Conservation (phyloP, 2,113 vertebrate genomes). For the Origma solitaria region DNA sequence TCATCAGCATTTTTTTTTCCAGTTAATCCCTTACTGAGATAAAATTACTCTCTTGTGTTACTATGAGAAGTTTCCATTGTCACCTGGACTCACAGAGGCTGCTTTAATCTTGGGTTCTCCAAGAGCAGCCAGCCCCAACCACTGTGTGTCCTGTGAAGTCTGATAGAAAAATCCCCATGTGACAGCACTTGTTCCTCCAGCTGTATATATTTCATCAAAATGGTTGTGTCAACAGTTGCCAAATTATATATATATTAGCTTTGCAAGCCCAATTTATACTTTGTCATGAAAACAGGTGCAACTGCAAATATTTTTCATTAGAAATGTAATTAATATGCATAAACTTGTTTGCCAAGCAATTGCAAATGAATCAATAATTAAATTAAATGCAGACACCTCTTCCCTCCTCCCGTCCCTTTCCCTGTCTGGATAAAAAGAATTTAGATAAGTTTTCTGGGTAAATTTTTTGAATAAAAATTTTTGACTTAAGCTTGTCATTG, state of each 20-base stretch:
- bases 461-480: not conserved
- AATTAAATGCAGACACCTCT: constrained; percentile 4
- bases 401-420: not conserved
- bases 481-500: not conserved
- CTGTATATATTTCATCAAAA: not conserved
- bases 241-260: not conserved
- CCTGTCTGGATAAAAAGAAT: not conserved
- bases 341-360: constrained; percentile 47
- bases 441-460: not conserved
- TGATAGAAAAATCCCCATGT: not conserved
- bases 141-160: not conserved
- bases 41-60: not conserved
- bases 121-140: not conserved
- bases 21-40: not conserved
- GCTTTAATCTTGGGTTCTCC: not conserved
- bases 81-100: not conserved
- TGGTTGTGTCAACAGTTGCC: not conserved
- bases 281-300: constrained; percentile 31
- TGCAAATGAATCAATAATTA: constrained; percentile 33
- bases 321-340: constrained; percentile 54
- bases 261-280: not conserved
- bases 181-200: not conserved
- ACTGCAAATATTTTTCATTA: constrained; percentile 55
- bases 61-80: not conserved
- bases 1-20: not conserved